These are phyloP conservation scores for Steinernema carpocapsae DNA, from an alignment of 2,888 invertebrate genomes.

Conservation along the genomic window DNA sequence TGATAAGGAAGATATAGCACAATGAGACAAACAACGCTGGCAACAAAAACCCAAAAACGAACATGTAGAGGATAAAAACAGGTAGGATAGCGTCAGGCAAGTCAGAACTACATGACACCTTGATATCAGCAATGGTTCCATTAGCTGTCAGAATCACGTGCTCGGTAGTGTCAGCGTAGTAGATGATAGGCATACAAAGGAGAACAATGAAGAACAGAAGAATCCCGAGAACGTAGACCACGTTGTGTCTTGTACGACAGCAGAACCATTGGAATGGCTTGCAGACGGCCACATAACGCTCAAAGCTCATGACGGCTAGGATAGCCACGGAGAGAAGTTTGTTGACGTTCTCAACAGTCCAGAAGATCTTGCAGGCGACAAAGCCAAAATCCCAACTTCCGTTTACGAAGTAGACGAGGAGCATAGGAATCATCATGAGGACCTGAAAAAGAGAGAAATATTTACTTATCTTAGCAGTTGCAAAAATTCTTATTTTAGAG, in stretches of 20 bases:
- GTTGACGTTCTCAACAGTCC: slow-evolving; percentile 57
- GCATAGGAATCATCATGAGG: slow-evolving; percentile 48
- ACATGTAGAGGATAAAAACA: slow-evolving; percentile 53
- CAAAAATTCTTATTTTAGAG: too few relatives aligned
- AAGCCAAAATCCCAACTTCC: slow-evolving; percentile 41
- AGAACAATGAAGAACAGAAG: slow-evolving; percentile 42
- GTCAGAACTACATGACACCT: slow-evolving; percentile 43
- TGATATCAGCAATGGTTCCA: slow-evolving; percentile 14
- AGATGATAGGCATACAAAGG: slow-evolving; percentile 53
- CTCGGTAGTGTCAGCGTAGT: slow-evolving; percentile 48
- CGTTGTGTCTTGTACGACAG: slow-evolving; percentile 16
- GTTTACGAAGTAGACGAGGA: slow-evolving; percentile 44
- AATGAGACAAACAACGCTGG: slow-evolving; percentile 50
- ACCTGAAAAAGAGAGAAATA: slow-evolving; percentile 41
- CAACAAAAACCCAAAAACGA: slow-evolving; percentile 50
- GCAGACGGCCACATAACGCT: slow-evolving; percentile 54
- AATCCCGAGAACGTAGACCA: slow-evolving; percentile 37
- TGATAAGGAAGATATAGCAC: slow-evolving; percentile 49
- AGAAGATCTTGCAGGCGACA: slow-evolving; percentile 51
- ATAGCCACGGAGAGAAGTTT: slow-evolving; percentile 62
- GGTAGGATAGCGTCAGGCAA: slow-evolving; percentile 48
- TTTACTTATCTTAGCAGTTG: too few relatives aligned
- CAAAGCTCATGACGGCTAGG: slow-evolving; percentile 57
- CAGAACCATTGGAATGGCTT: slow-evolving; percentile 43
- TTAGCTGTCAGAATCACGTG: neutral